Percentiles rank a stretch among this genome's conserved stretches.
Evolutionary conservation across 2,797 vertebrate species (phyloP).

Genomic region (Mormyrus hasselquistii): DNA sequence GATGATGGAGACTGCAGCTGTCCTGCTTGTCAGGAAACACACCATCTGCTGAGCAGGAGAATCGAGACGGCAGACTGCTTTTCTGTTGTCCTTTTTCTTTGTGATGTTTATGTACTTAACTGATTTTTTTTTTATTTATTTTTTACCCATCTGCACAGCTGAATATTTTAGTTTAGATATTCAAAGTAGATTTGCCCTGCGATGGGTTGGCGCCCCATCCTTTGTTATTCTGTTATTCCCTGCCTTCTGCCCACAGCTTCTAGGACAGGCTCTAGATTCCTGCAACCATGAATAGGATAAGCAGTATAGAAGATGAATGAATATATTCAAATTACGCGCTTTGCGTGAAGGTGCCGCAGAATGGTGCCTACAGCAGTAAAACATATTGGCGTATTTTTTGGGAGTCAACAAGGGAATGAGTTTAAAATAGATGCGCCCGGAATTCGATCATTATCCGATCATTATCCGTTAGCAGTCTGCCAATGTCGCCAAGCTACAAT

Average conservation of each 20-base stretch:
- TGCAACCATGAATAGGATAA: background rate
- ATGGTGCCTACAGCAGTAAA: background rate
- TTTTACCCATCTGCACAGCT: background rate
- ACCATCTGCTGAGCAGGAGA: background rate
- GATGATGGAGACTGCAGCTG: background rate
- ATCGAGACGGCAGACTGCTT: background rate
- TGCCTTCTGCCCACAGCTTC: background rate
- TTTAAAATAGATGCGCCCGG: background rate
- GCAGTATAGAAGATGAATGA: background rate
- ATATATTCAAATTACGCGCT: background rate
- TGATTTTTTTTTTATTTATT: background rate
- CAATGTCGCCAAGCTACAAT: background rate
- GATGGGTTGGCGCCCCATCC: background rate
- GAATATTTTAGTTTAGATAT: background rate
- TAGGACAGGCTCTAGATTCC: background rate
- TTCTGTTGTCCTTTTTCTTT: background rate
- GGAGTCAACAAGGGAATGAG: background rate
- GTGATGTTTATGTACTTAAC: background rate
- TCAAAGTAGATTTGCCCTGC: background rate
- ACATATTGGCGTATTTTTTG: background rate
- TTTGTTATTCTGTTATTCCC: background rate
- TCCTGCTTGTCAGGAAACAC: background rate
- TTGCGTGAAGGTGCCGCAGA: background rate
- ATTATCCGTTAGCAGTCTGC: background rate
- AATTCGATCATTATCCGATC: background rate